These are phyloP conservation scores for Loxodonta africana DNA, from an alignment of 2,113 vertebrate species.

Conservation along the genomic window DNA sequence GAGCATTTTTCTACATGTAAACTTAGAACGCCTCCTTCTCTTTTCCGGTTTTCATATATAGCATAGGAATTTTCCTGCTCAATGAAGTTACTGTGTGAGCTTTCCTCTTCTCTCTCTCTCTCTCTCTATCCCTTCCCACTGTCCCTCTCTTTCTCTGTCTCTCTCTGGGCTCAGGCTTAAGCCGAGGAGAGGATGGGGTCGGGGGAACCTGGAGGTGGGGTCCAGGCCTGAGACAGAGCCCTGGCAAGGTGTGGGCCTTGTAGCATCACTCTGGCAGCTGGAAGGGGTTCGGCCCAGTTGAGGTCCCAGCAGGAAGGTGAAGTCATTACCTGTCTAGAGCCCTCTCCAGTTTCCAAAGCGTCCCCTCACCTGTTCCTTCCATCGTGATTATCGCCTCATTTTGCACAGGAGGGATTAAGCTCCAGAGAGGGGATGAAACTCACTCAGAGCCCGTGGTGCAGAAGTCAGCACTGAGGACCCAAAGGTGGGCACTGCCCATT, in stretches of 20 bases:
- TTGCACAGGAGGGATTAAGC: not conserved
- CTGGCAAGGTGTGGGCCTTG: not conserved
- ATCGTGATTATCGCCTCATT: not conserved
- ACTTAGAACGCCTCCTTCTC: slow-evolving; percentile 76
- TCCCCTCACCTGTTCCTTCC: not conserved
- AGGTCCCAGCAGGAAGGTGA: not conserved
- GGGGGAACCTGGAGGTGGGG: not conserved
- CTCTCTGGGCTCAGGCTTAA: not conserved
- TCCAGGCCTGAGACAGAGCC: not conserved
- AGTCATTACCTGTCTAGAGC: not conserved
- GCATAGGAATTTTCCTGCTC: slow-evolving; percentile 84
- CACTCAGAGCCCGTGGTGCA: rapidly evolving
- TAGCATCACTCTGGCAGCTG: not conserved
- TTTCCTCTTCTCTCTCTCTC: not conserved
- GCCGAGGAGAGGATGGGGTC: not conserved
- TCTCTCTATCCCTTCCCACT: not conserved
- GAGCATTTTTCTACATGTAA: slow-evolving; percentile 78
- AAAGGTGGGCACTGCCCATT: rapidly evolving
- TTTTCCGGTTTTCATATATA: slow-evolving; percentile 84
- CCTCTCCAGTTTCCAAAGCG: not conserved
- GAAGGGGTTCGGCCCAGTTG: not conserved
- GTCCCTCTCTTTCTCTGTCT: not conserved
- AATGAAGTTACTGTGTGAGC: slow-evolving; percentile 87
- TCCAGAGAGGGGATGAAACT: not conserved
- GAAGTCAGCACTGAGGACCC: not conserved